Evolutionary conservation across 2,888 invertebrate species (phyloP).

Genomic region (Cheilosia vulpina): DNA sequence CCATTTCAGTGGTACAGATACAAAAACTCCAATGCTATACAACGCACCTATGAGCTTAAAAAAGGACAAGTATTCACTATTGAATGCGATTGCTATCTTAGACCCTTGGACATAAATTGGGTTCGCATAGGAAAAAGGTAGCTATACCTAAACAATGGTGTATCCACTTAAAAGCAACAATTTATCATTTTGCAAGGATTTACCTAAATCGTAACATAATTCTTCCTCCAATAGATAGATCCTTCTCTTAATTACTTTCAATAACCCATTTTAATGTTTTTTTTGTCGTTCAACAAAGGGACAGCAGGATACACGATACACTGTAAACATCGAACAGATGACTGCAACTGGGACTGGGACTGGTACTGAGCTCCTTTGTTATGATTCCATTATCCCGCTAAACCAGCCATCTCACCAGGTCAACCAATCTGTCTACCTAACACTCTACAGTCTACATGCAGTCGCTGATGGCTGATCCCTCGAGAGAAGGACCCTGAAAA

Average conservation of each 20-base stretch:
- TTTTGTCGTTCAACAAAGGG: slow-evolving; percentile 42
- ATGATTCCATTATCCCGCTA: slow-evolving; percentile 33
- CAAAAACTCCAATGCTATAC: too few species aligned
- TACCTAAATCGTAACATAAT: slow-evolving; percentile 37
- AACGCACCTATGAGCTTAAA: too few species aligned
- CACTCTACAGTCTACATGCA: slow-evolving; percentile 14
- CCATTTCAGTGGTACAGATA: too few species aligned
- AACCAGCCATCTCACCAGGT: slow-evolving; percentile 35
- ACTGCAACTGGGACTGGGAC: slow-evolving; percentile 23
- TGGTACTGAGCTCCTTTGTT: slow-evolving; percentile 58
- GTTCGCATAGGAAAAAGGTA: background rate
- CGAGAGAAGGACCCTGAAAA: slow-evolving; percentile 21
- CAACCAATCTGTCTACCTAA: slow-evolving; percentile 68
- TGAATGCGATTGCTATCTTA: too few species aligned
- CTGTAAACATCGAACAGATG: slow-evolving; percentile 43
- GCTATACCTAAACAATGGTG: too few species aligned
- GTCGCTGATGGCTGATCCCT: slow-evolving; percentile 32
- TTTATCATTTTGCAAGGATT: slow-evolving; percentile 57
- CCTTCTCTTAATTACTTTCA: slow-evolving; percentile 38
- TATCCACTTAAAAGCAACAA: slow-evolving; percentile 15
- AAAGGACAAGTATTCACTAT: too few species aligned
- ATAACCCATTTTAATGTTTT: slow-evolving; percentile 46
- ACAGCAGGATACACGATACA: slow-evolving; percentile 55
- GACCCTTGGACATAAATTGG: background rate
- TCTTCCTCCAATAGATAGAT: slow-evolving; percentile 46